Evolutionary conservation across 2,113 vertebrate species (phyloP).

Genomic region (Cichladusa arquata): DNA sequence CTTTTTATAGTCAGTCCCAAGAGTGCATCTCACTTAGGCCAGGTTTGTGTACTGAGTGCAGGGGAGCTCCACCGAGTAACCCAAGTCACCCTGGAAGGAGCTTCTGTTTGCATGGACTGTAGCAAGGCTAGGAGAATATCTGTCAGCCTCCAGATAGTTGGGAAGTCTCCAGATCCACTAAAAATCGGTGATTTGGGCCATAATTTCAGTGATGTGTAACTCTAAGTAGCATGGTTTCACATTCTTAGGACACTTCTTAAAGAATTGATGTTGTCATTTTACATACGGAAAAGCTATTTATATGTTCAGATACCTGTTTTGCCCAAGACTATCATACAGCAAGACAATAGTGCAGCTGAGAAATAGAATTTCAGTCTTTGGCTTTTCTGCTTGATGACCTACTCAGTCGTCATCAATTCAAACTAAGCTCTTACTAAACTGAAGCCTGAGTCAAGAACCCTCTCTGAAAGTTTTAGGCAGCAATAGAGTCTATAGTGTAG

Average conservation of each 20-base stretch:
- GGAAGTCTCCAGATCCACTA: neutral
- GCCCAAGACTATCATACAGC: neutral
- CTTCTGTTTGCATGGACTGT: neutral
- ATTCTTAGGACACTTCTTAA: neutral
- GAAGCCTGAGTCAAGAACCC: neutral
- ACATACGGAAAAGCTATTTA: neutral
- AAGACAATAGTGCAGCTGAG: neutral
- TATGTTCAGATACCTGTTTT: neutral
- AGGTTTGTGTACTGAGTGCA: neutral
- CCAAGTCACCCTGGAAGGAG: neutral
- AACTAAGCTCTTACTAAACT: neutral
- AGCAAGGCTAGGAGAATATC: neutral
- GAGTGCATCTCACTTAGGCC: rapidly evolving
- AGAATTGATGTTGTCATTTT: neutral
- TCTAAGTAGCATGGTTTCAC: neutral
- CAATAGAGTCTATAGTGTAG: neutral
- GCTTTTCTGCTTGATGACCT: neutral
- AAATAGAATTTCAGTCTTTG: neutral
- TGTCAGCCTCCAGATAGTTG: neutral
- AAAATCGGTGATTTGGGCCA: neutral
- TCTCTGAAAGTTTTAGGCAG: neutral
- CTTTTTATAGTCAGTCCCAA: neutral
- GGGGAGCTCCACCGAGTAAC: rapidly evolving
- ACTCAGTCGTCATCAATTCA: neutral
- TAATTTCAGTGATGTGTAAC: neutral